Conservation (phyloP, 1,140 invertebrate genomes). For the Euwallacea fornicatus region DNA sequence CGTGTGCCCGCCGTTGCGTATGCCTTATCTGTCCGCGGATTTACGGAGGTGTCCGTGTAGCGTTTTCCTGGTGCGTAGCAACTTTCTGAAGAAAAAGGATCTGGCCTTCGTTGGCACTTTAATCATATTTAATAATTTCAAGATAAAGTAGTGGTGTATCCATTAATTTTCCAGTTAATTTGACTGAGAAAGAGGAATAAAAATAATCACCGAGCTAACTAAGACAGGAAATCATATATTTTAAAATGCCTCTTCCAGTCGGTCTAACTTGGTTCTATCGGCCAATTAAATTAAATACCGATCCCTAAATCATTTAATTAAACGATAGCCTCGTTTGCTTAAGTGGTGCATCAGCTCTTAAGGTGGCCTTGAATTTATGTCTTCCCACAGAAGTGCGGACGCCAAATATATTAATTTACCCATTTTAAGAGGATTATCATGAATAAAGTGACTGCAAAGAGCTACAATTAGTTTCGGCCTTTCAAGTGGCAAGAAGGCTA, state of each 20-base stretch:
- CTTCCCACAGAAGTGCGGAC: constrained; percentile 2
- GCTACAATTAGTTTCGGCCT: background rate
- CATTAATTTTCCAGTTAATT: constrained; percentile 10
- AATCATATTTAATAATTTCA: constrained; percentile 12
- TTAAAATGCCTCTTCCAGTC: constrained; percentile 5
- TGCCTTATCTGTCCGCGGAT: background rate
- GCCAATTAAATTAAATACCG: constrained; percentile 13
- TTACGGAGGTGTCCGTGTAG: background rate
- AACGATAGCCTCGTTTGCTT: constrained; percentile 10
- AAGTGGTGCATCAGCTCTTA: constrained; percentile 3
- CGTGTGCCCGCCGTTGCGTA: background rate
- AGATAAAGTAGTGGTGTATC: background rate
- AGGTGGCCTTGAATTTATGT: constrained; percentile 13
- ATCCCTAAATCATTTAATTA: constrained; percentile 16
- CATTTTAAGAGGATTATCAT: background rate
- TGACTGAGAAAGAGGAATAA: background rate
- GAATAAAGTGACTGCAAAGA: constrained; percentile 1
- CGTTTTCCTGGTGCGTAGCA: too few relatives aligned
- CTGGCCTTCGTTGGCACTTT: background rate
- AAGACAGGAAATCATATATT: constrained; percentile 9
- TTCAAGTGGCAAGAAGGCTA: too few relatives aligned
- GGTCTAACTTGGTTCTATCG: constrained; percentile 7
- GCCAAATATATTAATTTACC: constrained; percentile 4
- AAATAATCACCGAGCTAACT: constrained; percentile 5
- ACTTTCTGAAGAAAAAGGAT: too few relatives aligned